Evolutionary conservation across 2,113 vertebrate genomes (phyloP).

Genomic region (Morone chrysops): DNA sequence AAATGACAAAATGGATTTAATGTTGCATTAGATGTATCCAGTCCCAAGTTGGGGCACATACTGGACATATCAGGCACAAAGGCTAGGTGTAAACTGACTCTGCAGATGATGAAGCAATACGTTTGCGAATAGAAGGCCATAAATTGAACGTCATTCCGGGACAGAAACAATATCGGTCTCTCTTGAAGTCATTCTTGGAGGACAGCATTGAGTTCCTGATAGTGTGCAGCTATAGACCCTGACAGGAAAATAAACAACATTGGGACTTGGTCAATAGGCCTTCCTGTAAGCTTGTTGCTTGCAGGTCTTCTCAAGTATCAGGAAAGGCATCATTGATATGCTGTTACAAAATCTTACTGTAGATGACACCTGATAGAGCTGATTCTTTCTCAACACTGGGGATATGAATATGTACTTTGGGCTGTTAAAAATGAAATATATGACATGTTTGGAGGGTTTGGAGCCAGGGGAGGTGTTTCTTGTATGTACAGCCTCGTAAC

Average conservation of each 20-base stretch:
- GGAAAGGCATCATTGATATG: conserved; percentile 76
- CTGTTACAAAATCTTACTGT: conserved; percentile 61
- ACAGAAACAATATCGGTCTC: conserved; percentile 73
- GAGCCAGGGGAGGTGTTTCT: conserved; percentile 48
- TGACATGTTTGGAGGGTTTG: conserved; percentile 51
- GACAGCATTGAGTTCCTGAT: conserved; percentile 73
- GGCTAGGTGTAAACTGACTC: conserved; percentile 40
- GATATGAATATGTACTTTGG: conserved; percentile 14
- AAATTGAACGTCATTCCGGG: conserved; percentile 58
- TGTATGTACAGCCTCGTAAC: conserved; percentile 32
- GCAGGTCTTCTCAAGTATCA: conserved; percentile 79
- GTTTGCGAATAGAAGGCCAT: conserved; percentile 33
- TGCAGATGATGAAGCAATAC: conserved; percentile 23
- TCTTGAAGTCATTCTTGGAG: conserved; percentile 49
- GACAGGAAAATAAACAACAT: conserved; percentile 79
- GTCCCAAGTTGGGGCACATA: neutral
- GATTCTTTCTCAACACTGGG: conserved; percentile 41
- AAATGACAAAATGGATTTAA: neutral
- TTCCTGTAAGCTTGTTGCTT: conserved; percentile 84
- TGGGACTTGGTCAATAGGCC: conserved; percentile 79
- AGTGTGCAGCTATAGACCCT: conserved; percentile 72
- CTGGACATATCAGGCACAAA: conserved; percentile 17
- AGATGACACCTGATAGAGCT: conserved; percentile 74
- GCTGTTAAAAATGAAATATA: conserved; percentile 46
- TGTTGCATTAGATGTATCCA: neutral